Evolutionary conservation across 1,140 invertebrate genomes (phyloP).

Genomic region (Elymnias hypermnestra): DNA sequence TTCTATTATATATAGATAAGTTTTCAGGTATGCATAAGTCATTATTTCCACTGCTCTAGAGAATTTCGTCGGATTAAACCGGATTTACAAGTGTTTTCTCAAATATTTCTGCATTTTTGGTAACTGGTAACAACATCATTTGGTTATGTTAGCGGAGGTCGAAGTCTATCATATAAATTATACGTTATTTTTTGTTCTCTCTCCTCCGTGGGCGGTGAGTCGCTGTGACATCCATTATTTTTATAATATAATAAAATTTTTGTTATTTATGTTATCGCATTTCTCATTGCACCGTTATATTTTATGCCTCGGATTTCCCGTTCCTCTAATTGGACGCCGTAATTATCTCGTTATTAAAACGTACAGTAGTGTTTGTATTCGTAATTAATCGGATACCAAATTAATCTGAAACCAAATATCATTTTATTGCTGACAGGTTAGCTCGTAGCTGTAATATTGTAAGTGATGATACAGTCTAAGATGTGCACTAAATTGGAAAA

Average conservation of each 20-base stretch:
- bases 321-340: not conserved
- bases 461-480: not conserved
- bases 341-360: not conserved
- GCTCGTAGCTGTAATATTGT: too few species aligned
- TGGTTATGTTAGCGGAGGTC: slow-evolving; percentile 4
- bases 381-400: too few species aligned
- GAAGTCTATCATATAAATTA: slow-evolving; percentile 10
- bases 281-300: slow-evolving; percentile 10
- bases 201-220: slow-evolving; percentile 18
- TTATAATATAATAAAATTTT: slow-evolving; percentile 18
- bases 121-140: slow-evolving; percentile 4
- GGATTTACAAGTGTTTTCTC: slow-evolving; percentile 1
- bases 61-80: too few species aligned
- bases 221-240: slow-evolving; percentile 18
- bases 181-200: slow-evolving; percentile 7
- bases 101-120: slow-evolving; percentile 1
- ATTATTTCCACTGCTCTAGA: too few species aligned
- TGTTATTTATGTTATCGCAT: slow-evolving; percentile 15
- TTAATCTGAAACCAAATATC: too few species aligned
- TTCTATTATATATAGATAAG: too few species aligned
- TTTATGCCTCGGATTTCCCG: not conserved
- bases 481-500: too few species aligned
- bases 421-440: too few species aligned
- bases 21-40: too few species aligned
- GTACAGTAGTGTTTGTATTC: too few species aligned